phyloP scores from a whole-genome alignment of 2,797 vertebrate species.

The Clarias platycephalus region DNA sequence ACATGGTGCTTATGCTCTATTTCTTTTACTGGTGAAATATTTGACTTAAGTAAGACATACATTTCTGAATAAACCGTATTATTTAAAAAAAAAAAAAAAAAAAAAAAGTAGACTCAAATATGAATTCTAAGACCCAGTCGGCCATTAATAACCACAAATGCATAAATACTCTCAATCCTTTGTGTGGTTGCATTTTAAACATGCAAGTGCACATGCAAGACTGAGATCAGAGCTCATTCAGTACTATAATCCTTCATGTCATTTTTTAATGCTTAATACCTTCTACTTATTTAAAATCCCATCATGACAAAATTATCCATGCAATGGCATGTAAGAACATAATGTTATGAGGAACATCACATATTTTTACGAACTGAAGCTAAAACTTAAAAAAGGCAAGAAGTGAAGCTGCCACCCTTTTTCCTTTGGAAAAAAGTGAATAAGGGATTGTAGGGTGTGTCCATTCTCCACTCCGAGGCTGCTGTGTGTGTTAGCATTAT shows the following conservation, averaged over 20 bases:
- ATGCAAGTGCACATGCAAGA: slow-evolving; percentile 85
- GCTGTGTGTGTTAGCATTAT: slow-evolving; percentile 68
- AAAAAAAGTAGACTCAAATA: slow-evolving; percentile 43
- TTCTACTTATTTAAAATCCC: slow-evolving; percentile 28
- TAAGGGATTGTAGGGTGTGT: slow-evolving; percentile 40
- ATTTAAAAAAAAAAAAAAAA: not conserved
- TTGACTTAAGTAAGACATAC: slow-evolving; percentile 35
- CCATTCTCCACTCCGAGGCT: slow-evolving; percentile 40
- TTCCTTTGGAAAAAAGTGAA: slow-evolving; percentile 50
- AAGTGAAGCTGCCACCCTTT: slow-evolving; percentile 35
- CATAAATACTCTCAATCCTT: slow-evolving; percentile 69
- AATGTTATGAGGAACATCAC: slow-evolving; percentile 60
- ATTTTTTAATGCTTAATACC: slow-evolving; percentile 29
- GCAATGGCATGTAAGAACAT: slow-evolving; percentile 78
- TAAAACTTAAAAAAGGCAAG: slow-evolving; percentile 40
- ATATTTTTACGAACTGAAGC: slow-evolving; percentile 24
- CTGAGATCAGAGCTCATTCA: slow-evolving; percentile 72
- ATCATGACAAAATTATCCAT: slow-evolving; percentile 74
- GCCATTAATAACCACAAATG: slow-evolving; percentile 49
- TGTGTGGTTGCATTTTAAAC: slow-evolving; percentile 75
- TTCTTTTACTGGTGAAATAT: slow-evolving; percentile 5
- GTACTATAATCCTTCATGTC: slow-evolving; percentile 49
- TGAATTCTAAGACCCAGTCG: slow-evolving; percentile 63
- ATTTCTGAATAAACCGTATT: slow-evolving; percentile 33
- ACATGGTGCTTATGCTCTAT: slow-evolving; percentile 7